Conservation (phyloP, 2,888 invertebrate genomes). For the Baronia brevicornis region DNA sequence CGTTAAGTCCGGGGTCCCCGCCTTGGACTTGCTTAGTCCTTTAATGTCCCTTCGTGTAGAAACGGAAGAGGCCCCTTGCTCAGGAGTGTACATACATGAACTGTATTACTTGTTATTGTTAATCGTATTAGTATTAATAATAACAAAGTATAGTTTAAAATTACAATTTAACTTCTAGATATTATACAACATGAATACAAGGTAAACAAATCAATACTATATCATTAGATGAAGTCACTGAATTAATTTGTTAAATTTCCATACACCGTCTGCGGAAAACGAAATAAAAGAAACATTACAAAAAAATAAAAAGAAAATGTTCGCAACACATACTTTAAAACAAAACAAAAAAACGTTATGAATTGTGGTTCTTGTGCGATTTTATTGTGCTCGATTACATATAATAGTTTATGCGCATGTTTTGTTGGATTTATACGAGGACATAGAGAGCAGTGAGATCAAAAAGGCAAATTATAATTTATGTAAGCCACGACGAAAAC, state of each 20-base stretch:
- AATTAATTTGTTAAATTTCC: conserved; percentile 11
- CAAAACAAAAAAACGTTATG: conserved; percentile 8
- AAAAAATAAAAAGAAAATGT: conserved; percentile 1
- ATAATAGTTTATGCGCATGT: conserved; percentile 14
- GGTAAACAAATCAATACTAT: neutral
- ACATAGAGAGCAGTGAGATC: conserved; percentile 1
- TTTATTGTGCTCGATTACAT: conserved; percentile 9
- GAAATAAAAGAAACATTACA: conserved; percentile 6
- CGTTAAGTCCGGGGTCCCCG: no score
- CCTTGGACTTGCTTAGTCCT: no score
- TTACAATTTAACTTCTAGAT: neutral
- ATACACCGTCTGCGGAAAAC: conserved; percentile 3
- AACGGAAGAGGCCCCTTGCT: no score
- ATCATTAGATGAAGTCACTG: neutral
- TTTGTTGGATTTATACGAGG: conserved; percentile 10
- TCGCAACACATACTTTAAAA: neutral
- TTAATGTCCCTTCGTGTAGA: no score
- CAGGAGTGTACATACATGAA: no score
- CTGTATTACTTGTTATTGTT: no score
- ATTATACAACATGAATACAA: neutral
- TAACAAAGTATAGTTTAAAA: no score
- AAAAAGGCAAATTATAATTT: conserved; percentile 1
- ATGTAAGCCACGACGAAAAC: no score
- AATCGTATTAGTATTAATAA: no score
- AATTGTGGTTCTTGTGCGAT: conserved; percentile 9